Percentiles rank a stretch among this genome's conserved stretches.
Conservation (phyloP, 2,888 invertebrate species). For the Amphipoea lucens region DNA sequence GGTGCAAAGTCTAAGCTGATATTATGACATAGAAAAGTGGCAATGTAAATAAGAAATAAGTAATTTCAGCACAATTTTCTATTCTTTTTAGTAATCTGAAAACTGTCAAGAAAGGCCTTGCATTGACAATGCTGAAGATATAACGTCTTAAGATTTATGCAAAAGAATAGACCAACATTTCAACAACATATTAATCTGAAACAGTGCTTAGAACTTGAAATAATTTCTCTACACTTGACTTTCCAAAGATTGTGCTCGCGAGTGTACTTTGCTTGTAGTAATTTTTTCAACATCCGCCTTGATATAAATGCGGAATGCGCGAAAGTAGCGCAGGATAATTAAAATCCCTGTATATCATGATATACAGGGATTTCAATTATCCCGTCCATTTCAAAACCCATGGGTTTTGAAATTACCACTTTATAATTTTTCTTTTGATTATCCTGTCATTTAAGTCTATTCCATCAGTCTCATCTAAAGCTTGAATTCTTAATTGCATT, state of each 20-base stretch:
- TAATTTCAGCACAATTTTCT: background rate
- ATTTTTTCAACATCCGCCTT: conserved; percentile 79
- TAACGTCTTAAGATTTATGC: background rate
- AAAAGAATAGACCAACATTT: background rate
- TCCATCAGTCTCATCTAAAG: background rate
- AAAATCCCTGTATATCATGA: conserved; percentile 70
- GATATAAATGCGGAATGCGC: conserved; percentile 71
- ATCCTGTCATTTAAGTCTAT: background rate
- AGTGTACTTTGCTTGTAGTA: conserved; percentile 69
- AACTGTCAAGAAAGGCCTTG: background rate
- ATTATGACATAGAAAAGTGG: background rate
- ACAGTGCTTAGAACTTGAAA: background rate
- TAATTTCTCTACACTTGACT: background rate
- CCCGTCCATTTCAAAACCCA: too few species aligned
- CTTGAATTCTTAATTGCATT: background rate
- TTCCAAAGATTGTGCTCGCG: conserved; percentile 29
- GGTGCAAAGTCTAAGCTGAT: background rate
- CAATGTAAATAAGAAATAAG: too few species aligned
- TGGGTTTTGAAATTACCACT: conserved; percentile 52
- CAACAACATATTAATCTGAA: too few species aligned
- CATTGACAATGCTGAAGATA: background rate
- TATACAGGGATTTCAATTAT: too few species aligned
- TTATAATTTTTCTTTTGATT: conserved; percentile 30
- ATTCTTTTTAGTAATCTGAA: background rate
- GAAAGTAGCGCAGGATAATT: conserved; percentile 79